Conservation (phyloP, 2,113 vertebrate species). For the Caranx melampygus region DNA sequence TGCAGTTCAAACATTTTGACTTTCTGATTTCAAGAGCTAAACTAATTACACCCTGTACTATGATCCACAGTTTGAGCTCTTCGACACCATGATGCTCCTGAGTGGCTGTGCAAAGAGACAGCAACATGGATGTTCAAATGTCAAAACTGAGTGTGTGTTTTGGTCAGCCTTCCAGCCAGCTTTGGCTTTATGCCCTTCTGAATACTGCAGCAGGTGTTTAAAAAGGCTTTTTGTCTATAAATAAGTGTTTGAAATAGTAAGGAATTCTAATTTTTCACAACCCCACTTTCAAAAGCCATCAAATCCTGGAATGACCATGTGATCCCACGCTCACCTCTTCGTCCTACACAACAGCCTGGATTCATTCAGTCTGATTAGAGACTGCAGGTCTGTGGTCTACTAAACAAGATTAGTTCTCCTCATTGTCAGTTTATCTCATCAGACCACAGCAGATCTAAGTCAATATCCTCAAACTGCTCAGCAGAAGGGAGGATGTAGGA, state of each 20-base stretch:
- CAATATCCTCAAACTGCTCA: conserved; percentile 52
- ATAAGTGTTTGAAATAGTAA: too few relatives aligned
- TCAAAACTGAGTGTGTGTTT: not conserved
- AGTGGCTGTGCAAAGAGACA: not conserved
- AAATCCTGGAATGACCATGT: not conserved
- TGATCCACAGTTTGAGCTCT: not conserved
- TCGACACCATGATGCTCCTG: not conserved
- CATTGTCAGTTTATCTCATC: conserved; percentile 50
- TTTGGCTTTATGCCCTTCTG: too few relatives aligned
- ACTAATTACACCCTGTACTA: not conserved
- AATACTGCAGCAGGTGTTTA: too few relatives aligned
- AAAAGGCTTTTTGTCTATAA: too few relatives aligned
- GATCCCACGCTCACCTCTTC: not conserved
- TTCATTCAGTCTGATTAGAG: conserved; percentile 34
- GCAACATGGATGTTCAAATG: not conserved
- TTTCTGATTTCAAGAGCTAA: not conserved
- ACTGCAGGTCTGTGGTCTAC: conserved; percentile 21
- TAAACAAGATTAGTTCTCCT: conserved; percentile 58
- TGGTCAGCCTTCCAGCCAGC: too few relatives aligned
- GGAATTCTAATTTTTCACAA: not conserved
- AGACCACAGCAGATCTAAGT: conserved; percentile 49
- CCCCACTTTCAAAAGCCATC: not conserved
- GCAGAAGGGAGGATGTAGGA: conserved; percentile 9
- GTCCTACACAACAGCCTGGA: conserved; percentile 7
- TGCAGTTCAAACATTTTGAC: not conserved